These are phyloP conservation scores for Pristionchus arcanus DNA, from an alignment of 2,888 invertebrate genomes.

Conservation along the genomic window DNA sequence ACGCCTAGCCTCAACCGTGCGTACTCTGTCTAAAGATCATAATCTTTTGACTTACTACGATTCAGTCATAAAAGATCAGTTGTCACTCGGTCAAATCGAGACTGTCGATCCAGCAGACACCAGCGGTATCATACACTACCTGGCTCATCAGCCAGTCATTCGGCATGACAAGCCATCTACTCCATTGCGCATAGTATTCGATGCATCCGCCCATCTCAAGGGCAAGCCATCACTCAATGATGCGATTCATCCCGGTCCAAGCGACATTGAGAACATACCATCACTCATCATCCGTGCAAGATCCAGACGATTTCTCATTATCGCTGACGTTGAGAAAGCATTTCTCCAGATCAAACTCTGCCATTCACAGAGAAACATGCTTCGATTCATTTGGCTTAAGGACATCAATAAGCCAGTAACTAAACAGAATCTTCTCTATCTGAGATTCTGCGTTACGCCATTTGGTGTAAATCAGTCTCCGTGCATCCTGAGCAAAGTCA, in stretches of 20 bases:
- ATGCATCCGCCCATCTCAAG: constrained; percentile 58
- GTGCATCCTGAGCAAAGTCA: constrained; percentile 59
- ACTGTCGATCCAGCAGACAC: neutral
- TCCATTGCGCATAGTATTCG: constrained; percentile 59
- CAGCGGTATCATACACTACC: neutral
- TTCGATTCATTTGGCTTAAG: constrained; percentile 64
- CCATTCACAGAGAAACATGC: no score
- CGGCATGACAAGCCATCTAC: constrained; percentile 50
- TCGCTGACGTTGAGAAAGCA: no score
- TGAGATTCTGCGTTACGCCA: constrained; percentile 62
- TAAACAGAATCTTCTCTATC: constrained; percentile 58
- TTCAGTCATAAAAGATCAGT: no score
- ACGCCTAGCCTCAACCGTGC: no score
- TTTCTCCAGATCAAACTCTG: no score
- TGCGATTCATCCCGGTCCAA: constrained; percentile 58
- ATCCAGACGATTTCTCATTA: neutral
- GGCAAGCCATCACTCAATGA: no score
- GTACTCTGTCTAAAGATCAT: no score
- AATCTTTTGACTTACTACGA: no score
- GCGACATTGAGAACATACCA: constrained; percentile 49
- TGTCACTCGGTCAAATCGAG: neutral
- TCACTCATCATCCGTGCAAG: constrained; percentile 59
- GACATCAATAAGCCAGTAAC: constrained; percentile 56
- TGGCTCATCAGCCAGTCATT: neutral
- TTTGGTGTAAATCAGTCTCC: no score